phyloP scores from a whole-genome alignment of 2,888 invertebrate genomes.

The Xestia c-nigrum region DNA sequence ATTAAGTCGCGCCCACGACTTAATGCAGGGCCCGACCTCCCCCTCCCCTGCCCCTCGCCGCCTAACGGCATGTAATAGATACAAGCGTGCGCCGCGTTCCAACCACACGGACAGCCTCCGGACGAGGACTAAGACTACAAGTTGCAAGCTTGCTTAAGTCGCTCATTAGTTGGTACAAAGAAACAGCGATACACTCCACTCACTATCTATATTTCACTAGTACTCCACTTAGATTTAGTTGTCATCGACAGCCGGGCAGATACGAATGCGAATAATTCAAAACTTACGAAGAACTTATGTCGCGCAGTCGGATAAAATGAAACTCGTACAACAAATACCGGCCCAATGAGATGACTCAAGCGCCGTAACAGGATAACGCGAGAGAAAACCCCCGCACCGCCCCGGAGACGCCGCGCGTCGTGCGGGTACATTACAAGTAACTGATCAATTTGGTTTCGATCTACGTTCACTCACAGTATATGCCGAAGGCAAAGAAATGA shows the following conservation, averaged over 20 bases:
- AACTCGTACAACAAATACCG: not conserved
- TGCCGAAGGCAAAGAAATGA: not conserved
- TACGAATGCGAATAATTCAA: not conserved
- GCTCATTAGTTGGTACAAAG: not conserved
- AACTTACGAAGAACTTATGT: not conserved
- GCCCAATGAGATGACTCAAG: too few relatives aligned
- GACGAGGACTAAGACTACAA: not conserved
- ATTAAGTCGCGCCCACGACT: conserved; percentile 26
- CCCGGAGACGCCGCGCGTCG: not conserved
- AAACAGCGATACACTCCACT: not conserved
- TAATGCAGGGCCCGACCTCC: not conserved
- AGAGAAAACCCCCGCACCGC: not conserved
- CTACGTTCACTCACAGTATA: not conserved
- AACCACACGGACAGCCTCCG: conserved; percentile 53
- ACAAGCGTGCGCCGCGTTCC: not conserved
- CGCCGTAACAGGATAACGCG: conserved; percentile 26
- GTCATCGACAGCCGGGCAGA: not conserved
- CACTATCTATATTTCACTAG: not conserved
- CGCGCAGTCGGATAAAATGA: not conserved
- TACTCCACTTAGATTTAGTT: not conserved
- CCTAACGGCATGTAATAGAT: conserved; percentile 65
- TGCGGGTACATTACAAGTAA: not conserved
- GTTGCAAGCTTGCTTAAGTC: not conserved
- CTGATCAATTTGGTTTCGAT: not conserved
- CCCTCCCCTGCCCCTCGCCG: conserved; percentile 5